Evolutionary conservation across 2,797 vertebrate species (phyloP).

Genomic region (Sparidentex hasta): DNA sequence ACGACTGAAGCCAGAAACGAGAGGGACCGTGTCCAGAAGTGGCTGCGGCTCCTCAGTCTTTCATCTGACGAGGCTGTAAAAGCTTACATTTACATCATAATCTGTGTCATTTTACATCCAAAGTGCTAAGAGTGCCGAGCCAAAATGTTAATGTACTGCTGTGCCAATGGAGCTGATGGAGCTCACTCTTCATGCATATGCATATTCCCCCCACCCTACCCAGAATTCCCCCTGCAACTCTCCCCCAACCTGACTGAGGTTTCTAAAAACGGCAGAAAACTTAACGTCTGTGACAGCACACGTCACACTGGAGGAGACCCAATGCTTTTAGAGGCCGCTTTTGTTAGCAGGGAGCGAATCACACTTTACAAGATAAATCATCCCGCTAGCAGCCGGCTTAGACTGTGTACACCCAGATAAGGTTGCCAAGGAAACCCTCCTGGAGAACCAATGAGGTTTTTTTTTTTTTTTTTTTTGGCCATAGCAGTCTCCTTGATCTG

Average conservation of each 20-base stretch:
- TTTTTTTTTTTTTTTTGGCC: conserved; percentile 55
- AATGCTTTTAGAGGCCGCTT: conserved; percentile 74
- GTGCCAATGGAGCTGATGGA: conserved; percentile 57
- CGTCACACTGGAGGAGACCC: conserved; percentile 64
- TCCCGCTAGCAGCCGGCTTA: conserved; percentile 73
- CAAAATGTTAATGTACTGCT: conserved; percentile 71
- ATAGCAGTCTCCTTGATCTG: conserved; percentile 69
- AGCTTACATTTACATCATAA: conserved; percentile 66
- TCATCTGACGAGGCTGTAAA: conserved; percentile 61
- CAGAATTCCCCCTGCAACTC: conserved; percentile 64
- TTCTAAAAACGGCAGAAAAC: conserved; percentile 79
- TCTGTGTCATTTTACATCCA: conserved; percentile 61
- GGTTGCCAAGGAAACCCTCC: conserved; percentile 87
- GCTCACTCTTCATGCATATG: conserved; percentile 74
- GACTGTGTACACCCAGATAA: conserved; percentile 86
- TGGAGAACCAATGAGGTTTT: conserved; percentile 77
- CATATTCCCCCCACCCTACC: conserved; percentile 68
- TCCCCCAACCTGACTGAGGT: conserved; percentile 67
- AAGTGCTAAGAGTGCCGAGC: conserved; percentile 58
- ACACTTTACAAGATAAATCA: conserved; percentile 81
- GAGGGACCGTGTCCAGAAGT: conserved; percentile 47
- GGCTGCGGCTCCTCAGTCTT: conserved; percentile 50
- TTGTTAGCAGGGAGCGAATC: conserved; percentile 77
- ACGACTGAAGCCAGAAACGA: conserved; percentile 11
- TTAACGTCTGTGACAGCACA: conserved; percentile 66